A percentile compares a stretch with the other conserved stretches of the same genome.
These are phyloP conservation scores for Coregonus sp. DNA, from an alignment of 2,797 vertebrate genomes.

Conservation along the genomic window DNA sequence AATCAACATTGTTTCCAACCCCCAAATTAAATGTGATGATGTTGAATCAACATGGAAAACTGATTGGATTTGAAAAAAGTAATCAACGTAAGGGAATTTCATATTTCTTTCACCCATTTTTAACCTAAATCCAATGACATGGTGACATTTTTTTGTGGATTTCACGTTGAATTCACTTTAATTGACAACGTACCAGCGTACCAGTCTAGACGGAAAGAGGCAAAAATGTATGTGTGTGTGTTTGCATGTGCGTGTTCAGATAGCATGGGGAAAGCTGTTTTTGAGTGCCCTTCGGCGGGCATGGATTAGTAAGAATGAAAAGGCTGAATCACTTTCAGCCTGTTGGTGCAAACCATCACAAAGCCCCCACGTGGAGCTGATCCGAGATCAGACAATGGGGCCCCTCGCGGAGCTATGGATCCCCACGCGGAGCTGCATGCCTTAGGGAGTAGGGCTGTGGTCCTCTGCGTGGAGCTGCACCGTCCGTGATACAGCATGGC, in stretches of 20 bases:
- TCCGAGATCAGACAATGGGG: conserved; percentile 17
- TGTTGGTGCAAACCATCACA: conserved; percentile 17
- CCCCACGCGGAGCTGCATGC: background rate
- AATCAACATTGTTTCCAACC: no score
- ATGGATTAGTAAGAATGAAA: conserved; percentile 42
- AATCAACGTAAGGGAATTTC: no score
- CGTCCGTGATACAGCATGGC: conserved; percentile 41
- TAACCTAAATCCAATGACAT: no score
- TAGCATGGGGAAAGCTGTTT: conserved; percentile 23
- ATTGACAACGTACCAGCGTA: no score
- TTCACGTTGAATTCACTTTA: no score
- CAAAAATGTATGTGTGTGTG: background rate
- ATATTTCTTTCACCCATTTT: no score
- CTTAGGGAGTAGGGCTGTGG: background rate
- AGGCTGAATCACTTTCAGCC: conserved; percentile 22
- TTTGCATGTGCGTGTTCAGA: background rate
- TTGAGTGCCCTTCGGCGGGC: conserved; percentile 25
- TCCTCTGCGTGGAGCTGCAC: conserved; percentile 1
- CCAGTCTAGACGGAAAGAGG: background rate
- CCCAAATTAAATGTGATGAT: no score
- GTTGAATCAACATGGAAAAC: no score
- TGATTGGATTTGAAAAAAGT: no score
- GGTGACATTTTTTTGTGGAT: no score
- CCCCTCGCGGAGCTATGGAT: background rate
- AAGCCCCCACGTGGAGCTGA: conserved; percentile 23